Conservation (phyloP, 2,888 invertebrate genomes). For the Sialis fuliginosa region DNA sequence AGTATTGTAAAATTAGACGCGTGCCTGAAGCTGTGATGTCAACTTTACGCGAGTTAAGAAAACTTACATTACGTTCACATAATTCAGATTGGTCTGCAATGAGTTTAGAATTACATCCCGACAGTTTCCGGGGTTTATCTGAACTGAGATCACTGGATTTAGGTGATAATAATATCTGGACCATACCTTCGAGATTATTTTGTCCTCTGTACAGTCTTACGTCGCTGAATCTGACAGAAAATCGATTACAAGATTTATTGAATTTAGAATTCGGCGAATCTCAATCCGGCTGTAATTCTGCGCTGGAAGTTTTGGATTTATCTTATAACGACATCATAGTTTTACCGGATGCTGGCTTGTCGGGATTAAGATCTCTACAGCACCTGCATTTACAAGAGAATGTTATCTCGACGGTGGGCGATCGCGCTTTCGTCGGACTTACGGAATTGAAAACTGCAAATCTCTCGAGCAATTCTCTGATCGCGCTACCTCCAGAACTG, state of each 20-base stretch:
- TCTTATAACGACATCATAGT: constrained; percentile 55
- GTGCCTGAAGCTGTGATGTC: constrained; percentile 52
- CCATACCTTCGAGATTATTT: constrained; percentile 50
- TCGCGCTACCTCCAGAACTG: constrained; percentile 58
- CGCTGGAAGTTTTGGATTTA: constrained; percentile 51
- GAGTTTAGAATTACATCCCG: constrained; percentile 55
- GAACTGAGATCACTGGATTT: constrained; percentile 50
- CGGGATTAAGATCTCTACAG: constrained; percentile 48
- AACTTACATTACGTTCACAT: constrained; percentile 50
- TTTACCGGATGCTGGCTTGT: constrained; percentile 52
- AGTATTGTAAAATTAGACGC: constrained; percentile 60
- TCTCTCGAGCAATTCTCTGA: constrained; percentile 60
- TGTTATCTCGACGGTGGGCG: constrained; percentile 51
- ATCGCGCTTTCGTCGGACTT: constrained; percentile 55
- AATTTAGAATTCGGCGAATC: constrained; percentile 58
- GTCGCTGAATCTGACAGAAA: constrained; percentile 53
- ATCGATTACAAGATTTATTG: constrained; percentile 61
- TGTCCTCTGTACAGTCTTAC: constrained; percentile 52
- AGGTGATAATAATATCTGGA: constrained; percentile 62
- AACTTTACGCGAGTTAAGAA: constrained; percentile 44
- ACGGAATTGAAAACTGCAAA: constrained; percentile 51
- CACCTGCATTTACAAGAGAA: constrained; percentile 59
- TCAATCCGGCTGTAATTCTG: constrained; percentile 51
- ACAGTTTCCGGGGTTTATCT: constrained; percentile 49
- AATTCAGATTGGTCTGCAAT: constrained; percentile 67